Evolutionary conservation across 1,140 invertebrate genomes (phyloP).

Genomic region (Calephelis nemesis): DNA sequence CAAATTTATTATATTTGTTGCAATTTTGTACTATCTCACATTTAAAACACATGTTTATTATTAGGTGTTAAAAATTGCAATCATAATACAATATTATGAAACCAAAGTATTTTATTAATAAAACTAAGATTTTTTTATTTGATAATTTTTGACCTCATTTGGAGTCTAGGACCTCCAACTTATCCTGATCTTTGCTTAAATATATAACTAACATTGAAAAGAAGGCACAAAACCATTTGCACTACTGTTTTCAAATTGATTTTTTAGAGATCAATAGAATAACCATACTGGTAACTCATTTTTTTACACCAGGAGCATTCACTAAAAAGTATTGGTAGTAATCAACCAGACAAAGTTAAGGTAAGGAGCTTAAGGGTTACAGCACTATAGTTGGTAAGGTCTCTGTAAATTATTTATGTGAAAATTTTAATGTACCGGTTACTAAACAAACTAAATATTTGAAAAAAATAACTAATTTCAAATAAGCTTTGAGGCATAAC

Average conservation of each 20-base stretch:
- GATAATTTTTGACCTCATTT: not conserved
- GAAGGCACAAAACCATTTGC: constrained; percentile 59
- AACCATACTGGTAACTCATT: constrained; percentile 3
- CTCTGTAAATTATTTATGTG: not conserved
- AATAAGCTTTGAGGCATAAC: no score
- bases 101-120: no score
- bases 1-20: no score
- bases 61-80: no score
- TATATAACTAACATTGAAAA: constrained; percentile 26
- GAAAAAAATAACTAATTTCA: no score
- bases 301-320: not conserved
- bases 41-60: no score
- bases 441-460: no score
- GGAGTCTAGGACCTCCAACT: not conserved
- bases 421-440: constrained; percentile 27
- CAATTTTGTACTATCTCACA: no score
- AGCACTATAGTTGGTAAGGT: not conserved
- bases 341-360: no score
- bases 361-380: constrained; percentile 4
- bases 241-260: constrained; percentile 35
- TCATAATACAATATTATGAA: no score
- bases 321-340: no score
- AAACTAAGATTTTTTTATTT: not conserved
- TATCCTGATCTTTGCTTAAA: not conserved
- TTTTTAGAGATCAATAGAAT: constrained; percentile 2